Percentiles rank a stretch among this genome's conserved stretches.
Evolutionary conservation across 2,888 invertebrate genomes (phyloP).

Genomic region (Ormyrus rosae): DNA sequence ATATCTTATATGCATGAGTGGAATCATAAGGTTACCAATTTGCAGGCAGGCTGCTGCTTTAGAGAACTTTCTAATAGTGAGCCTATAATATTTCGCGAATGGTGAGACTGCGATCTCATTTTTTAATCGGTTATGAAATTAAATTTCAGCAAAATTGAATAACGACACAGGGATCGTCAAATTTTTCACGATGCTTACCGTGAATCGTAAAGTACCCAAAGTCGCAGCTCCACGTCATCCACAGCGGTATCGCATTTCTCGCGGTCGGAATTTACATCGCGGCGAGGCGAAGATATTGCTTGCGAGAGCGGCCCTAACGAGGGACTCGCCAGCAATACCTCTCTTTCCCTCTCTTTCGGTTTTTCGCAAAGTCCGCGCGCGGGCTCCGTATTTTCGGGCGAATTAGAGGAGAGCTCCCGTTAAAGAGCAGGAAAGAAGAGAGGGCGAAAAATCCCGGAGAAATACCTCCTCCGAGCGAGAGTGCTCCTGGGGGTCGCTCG

Average conservation of each 20-base stretch:
- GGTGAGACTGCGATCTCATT: no score
- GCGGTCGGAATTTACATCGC: background rate
- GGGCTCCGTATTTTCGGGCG: constrained; percentile 29
- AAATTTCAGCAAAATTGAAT: no score
- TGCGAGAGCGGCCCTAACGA: background rate
- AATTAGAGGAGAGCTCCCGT: constrained; percentile 37
- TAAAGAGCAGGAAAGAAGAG: constrained; percentile 29
- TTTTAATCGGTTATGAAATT: no score
- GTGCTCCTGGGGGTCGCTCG: no score
- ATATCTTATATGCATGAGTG: no score
- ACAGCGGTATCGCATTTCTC: constrained; percentile 13
- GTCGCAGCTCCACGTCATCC: background rate
- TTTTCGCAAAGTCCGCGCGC: background rate
- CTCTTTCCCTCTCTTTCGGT: background rate
- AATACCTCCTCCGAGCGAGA: constrained; percentile 13
- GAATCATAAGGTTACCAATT: no score
- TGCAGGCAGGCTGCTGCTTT: no score
- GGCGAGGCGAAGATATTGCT: constrained; percentile 16
- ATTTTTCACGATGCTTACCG: no score
- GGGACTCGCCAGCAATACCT: background rate
- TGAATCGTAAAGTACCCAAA: no score
- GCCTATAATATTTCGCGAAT: no score
- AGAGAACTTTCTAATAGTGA: no score
- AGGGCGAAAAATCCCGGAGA: constrained; percentile 23
- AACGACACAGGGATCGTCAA: no score